Evolutionary conservation across 2,888 invertebrate genomes (phyloP), one percentile per base, ranked within the genome.

Genomic region (Ypsolopha scabrella): DNA sequence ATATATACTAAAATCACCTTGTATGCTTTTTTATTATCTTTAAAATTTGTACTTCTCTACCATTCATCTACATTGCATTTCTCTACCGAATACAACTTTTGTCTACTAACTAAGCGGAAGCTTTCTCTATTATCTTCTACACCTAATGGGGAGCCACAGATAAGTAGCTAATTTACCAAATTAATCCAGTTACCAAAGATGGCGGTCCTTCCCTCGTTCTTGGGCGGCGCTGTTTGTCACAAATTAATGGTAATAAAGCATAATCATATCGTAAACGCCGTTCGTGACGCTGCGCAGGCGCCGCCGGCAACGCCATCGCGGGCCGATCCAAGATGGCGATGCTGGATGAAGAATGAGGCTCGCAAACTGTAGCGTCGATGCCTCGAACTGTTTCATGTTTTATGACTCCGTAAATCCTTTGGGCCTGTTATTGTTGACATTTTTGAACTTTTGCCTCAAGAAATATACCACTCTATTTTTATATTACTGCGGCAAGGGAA

Each of bases 211-310:
- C 24, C 24, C 24, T 11, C 38, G 49, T 67, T 58, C 72, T 72
- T 51, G 77, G 80, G 80, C 78, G 80, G 79, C 76, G 72, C 76
- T 71, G 72, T 80, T 80, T 79, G 80, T 80, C 75, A 73, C 80
- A 78, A 81, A 83, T 83, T 81, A 82, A 80, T 77, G 75, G 77
- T 72, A 76, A 79, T 83, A 83, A 82, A 82, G 72, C 74, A 76
- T 76, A 80, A 83, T 83, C 76, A 80, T 78, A 81, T 77, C 75
- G 75, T 73, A 79, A 79, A 75, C 70, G 66, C 53, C 56, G 69
- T 65, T 75, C 62, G 60, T 63, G 62, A 60, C 34, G 60, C 60
- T 58, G 62, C 57, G 63, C 63, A 53, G 57, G 58, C 61, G 60
- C 52, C 52, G 52, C 44, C 49, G 52, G 52, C 52, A 35, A 35